Conservation (phyloP, 2,113 vertebrate species). For the Balaenoptera acutorostrata region DNA sequence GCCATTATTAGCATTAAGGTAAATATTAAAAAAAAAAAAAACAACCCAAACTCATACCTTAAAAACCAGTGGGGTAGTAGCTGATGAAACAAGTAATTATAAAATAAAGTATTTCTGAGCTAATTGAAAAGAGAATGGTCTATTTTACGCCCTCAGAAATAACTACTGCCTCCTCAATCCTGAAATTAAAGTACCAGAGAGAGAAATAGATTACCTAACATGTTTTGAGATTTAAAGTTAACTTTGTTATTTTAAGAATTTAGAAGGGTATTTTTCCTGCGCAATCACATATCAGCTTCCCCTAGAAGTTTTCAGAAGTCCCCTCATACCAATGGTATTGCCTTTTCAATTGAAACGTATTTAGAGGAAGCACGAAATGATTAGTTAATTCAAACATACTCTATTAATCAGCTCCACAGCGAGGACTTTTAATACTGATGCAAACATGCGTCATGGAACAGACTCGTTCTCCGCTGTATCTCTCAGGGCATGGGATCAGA, state of each 20-base stretch:
- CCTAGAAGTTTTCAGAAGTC: not conserved
- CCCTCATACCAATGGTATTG: not conserved
- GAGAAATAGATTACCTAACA: not conserved
- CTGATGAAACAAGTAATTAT: not conserved
- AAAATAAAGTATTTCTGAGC: not conserved
- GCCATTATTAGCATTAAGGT: not conserved
- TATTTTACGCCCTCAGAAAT: not conserved
- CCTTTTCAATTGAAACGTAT: not conserved
- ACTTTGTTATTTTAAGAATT: slow-evolving; percentile 9
- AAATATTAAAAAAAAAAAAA: not conserved
- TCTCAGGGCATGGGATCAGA: not conserved
- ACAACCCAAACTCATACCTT: fast-evolving
- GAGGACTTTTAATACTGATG: fast-evolving
- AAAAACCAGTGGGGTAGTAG: too few species aligned
- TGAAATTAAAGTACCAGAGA: not conserved
- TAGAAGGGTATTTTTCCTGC: not conserved
- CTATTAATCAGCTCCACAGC: fast-evolving
- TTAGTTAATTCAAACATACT: not conserved
- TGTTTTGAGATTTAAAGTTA: not conserved
- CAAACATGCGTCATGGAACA: fast-evolving
- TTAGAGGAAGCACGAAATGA: not conserved
- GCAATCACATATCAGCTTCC: not conserved
- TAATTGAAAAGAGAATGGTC: not conserved
- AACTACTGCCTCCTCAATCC: not conserved
- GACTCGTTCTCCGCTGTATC: fast-evolving